Evolutionary conservation across 1,140 invertebrate species (phyloP).

Genomic region (Pseudomyrmex pallidus): DNA sequence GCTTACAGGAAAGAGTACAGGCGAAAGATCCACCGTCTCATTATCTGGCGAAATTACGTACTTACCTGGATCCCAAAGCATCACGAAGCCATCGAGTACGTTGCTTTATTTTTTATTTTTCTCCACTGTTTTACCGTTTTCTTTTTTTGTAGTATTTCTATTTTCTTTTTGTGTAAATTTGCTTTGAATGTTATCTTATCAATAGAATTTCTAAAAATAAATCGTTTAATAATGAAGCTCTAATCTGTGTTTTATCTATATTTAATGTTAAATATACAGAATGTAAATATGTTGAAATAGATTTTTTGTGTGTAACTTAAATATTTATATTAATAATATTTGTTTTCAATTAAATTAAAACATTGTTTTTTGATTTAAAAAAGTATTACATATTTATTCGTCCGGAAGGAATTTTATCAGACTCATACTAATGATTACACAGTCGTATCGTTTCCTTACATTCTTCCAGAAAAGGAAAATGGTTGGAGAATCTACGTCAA

Average conservation of each 20-base stretch:
- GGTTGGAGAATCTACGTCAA: constrained; percentile 98
- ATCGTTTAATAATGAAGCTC: too few relatives aligned
- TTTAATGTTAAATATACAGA: too few relatives aligned
- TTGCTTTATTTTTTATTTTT: constrained; percentile 67
- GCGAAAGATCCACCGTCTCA: constrained; percentile 98
- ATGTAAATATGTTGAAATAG: too few relatives aligned
- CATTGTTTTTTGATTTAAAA: too few relatives aligned
- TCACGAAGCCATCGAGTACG: constrained; percentile 96
- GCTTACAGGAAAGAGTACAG: constrained; percentile 95
- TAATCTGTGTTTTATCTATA: too few relatives aligned
- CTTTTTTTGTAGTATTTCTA: not conserved
- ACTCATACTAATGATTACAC: constrained; percentile 81
- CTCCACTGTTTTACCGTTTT: not conserved
- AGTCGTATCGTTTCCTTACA: constrained; percentile 85
- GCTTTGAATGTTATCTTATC: not conserved
- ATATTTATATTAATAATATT: too few relatives aligned
- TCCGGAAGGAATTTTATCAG: constrained; percentile 43
- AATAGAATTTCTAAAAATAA: not conserved
- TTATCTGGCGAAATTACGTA: constrained; percentile 96
- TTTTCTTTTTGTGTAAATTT: constrained; percentile 30
- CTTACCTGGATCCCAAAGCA: constrained; percentile 98
- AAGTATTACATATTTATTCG: not conserved
- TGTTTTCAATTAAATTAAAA: too few relatives aligned
- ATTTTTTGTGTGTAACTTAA: too few relatives aligned
- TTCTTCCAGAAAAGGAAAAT: constrained; percentile 97